These are phyloP conservation scores for Dermolepida albohirtum DNA, from an alignment of 2,888 invertebrate genomes.

Conservation along the genomic window DNA sequence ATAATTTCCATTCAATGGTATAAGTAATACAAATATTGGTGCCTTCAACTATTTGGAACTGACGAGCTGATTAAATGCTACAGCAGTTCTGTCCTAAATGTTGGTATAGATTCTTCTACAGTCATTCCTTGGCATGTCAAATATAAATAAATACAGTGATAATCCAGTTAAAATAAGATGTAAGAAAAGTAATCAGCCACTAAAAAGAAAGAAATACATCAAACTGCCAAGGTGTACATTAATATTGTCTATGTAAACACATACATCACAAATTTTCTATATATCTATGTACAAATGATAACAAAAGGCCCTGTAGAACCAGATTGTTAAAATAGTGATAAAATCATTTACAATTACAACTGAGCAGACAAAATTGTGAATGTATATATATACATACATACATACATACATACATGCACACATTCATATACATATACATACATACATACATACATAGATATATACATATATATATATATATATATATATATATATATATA, in stretches of 20 bases:
- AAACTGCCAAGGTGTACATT: slow-evolving; percentile 60
- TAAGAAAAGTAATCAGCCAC: slow-evolving; percentile 35
- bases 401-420: slow-evolving; percentile 34
- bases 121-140: slow-evolving; percentile 54
- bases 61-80: slow-evolving; percentile 55
- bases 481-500: slow-evolving; percentile 40
- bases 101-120: slow-evolving; percentile 57
- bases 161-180: slow-evolving; percentile 37
- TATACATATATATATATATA: slow-evolving; percentile 36
- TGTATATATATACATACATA: slow-evolving; percentile 37
- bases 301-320: slow-evolving; percentile 60
- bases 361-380: slow-evolving; percentile 33
- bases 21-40: slow-evolving; percentile 65
- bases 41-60: slow-evolving; percentile 63
- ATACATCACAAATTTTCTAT: slow-evolving; percentile 64
- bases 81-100: slow-evolving; percentile 51
- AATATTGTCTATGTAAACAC: slow-evolving; percentile 64
- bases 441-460: slow-evolving; percentile 27
- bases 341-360: slow-evolving; percentile 47
- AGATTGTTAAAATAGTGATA: slow-evolving; percentile 54
- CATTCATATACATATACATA: slow-evolving; percentile 39
- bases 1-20: slow-evolving; percentile 56
- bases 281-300: slow-evolving; percentile 61
- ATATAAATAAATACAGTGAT: slow-evolving; percentile 39
- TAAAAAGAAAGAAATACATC: slow-evolving; percentile 34